phyloP scores from a whole-genome alignment of 2,113 vertebrate species.

The Toxotes jaculatrix region DNA sequence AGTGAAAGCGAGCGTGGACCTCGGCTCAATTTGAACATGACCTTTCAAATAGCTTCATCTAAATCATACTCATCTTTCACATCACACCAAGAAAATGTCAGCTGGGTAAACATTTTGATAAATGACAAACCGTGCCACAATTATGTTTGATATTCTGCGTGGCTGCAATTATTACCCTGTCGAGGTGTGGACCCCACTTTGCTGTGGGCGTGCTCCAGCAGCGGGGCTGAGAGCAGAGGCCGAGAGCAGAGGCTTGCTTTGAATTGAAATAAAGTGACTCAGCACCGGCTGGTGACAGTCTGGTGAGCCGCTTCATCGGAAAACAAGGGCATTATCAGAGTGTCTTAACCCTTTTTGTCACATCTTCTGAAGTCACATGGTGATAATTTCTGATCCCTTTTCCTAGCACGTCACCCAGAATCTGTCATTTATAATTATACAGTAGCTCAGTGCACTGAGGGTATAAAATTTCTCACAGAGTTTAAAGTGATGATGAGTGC shows the following conservation, averaged over 20 bases:
- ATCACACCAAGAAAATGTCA: constrained; percentile 70
- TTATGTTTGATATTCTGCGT: constrained; percentile 53
- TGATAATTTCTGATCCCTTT: not conserved
- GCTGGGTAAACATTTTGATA: constrained; percentile 57
- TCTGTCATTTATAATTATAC: not conserved
- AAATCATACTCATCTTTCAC: constrained; percentile 54
- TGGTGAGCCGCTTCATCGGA: constrained; percentile 46
- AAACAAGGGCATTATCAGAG: constrained; percentile 37
- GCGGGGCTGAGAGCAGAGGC: constrained; percentile 18
- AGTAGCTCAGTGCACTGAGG: not conserved
- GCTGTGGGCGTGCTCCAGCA: constrained; percentile 2
- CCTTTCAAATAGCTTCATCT: constrained; percentile 58
- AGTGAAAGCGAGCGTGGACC: not conserved
- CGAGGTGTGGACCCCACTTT: constrained; percentile 48
- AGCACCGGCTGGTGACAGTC: constrained; percentile 28
- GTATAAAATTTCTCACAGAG: constrained; percentile 22
- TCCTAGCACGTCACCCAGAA: not conserved
- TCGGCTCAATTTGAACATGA: constrained; percentile 30
- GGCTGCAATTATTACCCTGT: constrained; percentile 52
- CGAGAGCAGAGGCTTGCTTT: not conserved
- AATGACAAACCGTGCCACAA: constrained; percentile 62
- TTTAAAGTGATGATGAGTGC: constrained; percentile 16
- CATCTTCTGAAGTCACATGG: not conserved
- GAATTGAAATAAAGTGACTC: constrained; percentile 71
- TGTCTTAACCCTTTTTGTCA: too few species aligned